Evolutionary conservation across 1,140 invertebrate genomes (phyloP).

Genomic region (Gerris buenoi): DNA sequence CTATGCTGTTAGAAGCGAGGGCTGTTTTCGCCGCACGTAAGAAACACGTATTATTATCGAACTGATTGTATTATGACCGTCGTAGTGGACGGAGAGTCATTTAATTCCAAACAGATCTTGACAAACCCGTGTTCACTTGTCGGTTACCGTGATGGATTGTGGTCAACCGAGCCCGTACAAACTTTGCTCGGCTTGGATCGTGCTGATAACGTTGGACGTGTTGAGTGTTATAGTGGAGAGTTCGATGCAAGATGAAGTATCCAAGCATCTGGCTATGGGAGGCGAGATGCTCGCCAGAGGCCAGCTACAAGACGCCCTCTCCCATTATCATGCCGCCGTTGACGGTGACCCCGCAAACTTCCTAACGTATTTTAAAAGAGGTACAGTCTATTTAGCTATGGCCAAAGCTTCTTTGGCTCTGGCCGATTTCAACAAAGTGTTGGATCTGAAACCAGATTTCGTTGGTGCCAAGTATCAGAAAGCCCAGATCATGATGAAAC

Average conservation of each 20-base stretch:
- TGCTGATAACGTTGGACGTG: conserved; percentile 19
- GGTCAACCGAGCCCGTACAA: conserved; percentile 19
- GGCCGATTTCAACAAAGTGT: conserved; percentile 78
- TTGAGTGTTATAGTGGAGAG: conserved; percentile 8
- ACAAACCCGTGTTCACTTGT: too few relatives aligned
- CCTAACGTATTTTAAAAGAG: conserved; percentile 84
- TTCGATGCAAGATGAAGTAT: conserved; percentile 54
- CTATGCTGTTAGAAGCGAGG: too few relatives aligned
- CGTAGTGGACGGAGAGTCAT: not conserved
- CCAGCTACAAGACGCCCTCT: conserved; percentile 87
- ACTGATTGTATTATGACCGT: not conserved
- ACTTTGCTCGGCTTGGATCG: conserved; percentile 19
- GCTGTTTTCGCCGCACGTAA: too few relatives aligned
- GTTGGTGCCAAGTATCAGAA: conserved; percentile 69
- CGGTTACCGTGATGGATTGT: conserved; percentile 21
- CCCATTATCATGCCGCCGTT: conserved; percentile 95
- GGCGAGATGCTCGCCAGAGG: conserved; percentile 77
- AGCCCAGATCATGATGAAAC: conserved; percentile 74
- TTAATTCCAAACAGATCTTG: not conserved
- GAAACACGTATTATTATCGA: too few relatives aligned
- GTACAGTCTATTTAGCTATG: conserved; percentile 89
- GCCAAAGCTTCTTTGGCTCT: conserved; percentile 91
- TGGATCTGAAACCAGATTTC: conserved; percentile 91
- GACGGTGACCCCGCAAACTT: conserved; percentile 94
- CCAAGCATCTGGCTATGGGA: conserved; percentile 84